Conservation (phyloP, 2,113 vertebrate species). For the Upupa epops region DNA sequence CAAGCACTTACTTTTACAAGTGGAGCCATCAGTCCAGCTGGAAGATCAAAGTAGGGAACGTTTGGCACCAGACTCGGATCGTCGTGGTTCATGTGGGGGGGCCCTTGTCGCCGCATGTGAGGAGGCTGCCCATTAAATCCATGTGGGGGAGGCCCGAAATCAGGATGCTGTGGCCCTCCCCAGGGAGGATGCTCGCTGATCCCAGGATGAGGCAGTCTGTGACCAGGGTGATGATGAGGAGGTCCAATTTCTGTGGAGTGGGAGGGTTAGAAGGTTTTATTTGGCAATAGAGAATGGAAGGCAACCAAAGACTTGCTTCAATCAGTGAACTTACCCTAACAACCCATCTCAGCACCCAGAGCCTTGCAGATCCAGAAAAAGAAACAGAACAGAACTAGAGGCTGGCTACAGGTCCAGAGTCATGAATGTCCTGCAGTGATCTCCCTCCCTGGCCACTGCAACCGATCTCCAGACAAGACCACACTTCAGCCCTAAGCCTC, state of each 20-base stretch:
- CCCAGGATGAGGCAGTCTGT: slow-evolving; percentile 90
- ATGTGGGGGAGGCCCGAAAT: slow-evolving; percentile 91
- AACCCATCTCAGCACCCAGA: not conserved
- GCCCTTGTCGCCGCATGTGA: slow-evolving; percentile 89
- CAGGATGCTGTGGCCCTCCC: slow-evolving; percentile 90
- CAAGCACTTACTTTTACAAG: slow-evolving; percentile 86
- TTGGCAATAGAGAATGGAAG: not conserved
- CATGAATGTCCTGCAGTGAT: rapidly evolving
- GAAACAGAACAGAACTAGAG: not conserved
- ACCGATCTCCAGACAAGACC: not conserved
- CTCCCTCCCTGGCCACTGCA: not conserved
- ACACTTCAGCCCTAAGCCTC: not conserved
- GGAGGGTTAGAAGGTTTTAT: not conserved
- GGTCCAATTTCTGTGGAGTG: slow-evolving; percentile 88
- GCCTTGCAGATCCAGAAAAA: not conserved
- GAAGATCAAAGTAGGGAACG: slow-evolving; percentile 97
- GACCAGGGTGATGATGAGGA: slow-evolving; percentile 92
- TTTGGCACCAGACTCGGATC: slow-evolving; percentile 97
- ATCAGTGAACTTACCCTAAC: not conserved
- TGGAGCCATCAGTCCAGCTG: slow-evolving; percentile 95
- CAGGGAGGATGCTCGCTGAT: slow-evolving; percentile 94
- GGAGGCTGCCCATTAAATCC: slow-evolving; percentile 97
- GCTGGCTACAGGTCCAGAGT: not conserved
- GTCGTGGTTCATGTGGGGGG: slow-evolving; percentile 87
- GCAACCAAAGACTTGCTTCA: not conserved